These are phyloP conservation scores for Pangasius mekongensis DNA, from an alignment of 2,797 vertebrate species.

Conservation along the genomic window DNA sequence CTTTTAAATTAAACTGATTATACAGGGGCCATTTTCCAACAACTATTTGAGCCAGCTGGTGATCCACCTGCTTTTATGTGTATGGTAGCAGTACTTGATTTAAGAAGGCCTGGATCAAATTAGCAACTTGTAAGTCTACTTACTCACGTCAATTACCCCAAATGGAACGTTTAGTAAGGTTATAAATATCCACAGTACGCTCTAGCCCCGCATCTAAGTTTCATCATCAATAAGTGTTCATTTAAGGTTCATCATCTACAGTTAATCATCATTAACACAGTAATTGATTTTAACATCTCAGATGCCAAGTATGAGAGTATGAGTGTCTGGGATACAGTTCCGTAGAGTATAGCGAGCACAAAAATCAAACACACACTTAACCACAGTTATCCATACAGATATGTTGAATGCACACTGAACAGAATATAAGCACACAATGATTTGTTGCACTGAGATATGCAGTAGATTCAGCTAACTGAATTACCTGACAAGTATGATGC, in stretches of 20 bases:
- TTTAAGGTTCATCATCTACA: background rate
- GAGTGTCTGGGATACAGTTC: background rate
- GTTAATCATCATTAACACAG: background rate
- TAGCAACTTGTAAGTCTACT: background rate
- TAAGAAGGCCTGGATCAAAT: background rate
- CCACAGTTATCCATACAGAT: background rate
- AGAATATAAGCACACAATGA: constrained; percentile 11
- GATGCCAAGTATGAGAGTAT: background rate
- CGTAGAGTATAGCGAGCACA: background rate
- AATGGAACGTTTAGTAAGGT: background rate
- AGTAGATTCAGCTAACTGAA: constrained; percentile 8
- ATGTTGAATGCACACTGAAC: background rate
- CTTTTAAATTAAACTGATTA: background rate
- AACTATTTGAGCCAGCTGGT: background rate
- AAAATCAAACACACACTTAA: background rate
- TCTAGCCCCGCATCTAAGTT: background rate
- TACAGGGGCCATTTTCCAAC: background rate
- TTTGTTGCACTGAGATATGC: constrained; percentile 8
- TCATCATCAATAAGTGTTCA: background rate
- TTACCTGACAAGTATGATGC: background rate
- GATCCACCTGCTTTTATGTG: background rate
- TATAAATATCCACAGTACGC: background rate
- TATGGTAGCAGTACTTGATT: background rate
- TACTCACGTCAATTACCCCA: background rate
- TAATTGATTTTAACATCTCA: background rate